Percentiles rank a stretch among this genome's conserved stretches.
phyloP scores from a whole-genome alignment of 2,113 vertebrate genomes.

The Canis aureus region DNA sequence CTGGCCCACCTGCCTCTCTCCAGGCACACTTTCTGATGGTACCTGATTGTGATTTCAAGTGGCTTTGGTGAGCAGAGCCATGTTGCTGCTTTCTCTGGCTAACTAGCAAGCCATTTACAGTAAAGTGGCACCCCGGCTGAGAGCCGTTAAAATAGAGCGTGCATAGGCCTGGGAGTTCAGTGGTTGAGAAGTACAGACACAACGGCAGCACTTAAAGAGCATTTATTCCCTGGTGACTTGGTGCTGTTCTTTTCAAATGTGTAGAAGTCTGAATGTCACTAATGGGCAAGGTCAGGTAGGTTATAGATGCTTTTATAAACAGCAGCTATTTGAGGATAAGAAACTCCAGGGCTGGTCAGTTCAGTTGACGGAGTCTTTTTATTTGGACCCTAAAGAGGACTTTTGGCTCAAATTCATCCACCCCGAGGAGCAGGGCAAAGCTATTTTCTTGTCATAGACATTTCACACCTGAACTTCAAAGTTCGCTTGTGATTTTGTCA shows the following conservation, averaged over 20 bases:
- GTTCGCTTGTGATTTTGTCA: background rate
- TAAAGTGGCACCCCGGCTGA: background rate
- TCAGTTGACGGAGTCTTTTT: background rate
- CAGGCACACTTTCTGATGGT: background rate
- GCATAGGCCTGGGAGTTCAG: background rate
- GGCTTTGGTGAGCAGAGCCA: background rate
- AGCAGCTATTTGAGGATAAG: background rate
- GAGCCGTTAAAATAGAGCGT: background rate
- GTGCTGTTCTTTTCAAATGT: background rate
- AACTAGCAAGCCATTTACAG: background rate
- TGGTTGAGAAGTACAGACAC: background rate
- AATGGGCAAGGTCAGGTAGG: background rate
- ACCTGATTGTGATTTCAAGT: background rate
- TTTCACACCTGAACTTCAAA: conserved; percentile 48
- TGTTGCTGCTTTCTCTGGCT: background rate
- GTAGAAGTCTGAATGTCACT: background rate
- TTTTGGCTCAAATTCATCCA: conserved; percentile 14
- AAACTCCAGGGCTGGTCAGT: background rate
- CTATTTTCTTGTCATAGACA: conserved; percentile 44
- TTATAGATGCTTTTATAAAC: background rate
- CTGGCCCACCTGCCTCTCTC: background rate
- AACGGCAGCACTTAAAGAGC: background rate
- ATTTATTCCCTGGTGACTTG: background rate
- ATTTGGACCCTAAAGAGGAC: background rate
- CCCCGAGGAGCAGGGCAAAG: background rate